These are phyloP conservation scores for Drosophila subquinaria DNA, from an alignment of 2,888 invertebrate species.

Conservation along the genomic window DNA sequence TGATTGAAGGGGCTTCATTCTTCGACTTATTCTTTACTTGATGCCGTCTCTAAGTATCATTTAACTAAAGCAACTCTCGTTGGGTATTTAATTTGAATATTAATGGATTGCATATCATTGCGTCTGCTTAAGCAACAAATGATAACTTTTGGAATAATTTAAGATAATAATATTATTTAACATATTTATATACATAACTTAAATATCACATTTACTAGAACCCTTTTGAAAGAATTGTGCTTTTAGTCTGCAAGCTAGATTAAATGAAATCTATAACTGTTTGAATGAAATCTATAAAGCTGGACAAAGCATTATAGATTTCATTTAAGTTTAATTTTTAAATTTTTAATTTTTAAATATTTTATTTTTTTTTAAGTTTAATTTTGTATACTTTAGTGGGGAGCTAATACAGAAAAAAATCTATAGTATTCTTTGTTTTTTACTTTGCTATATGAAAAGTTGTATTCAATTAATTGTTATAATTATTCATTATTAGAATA, in stretches of 20 bases:
- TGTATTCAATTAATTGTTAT: not conserved
- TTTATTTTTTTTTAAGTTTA: not conserved
- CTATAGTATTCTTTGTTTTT: not conserved
- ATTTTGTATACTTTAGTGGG: not conserved
- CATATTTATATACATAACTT: not conserved
- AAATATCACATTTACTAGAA: not conserved
- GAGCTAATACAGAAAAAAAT: not conserved
- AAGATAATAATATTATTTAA: not conserved
- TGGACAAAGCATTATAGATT: no score
- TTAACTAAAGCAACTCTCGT: not conserved
- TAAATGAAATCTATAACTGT: no score
- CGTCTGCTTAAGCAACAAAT: slow-evolving; percentile 5
- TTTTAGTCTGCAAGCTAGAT: no score
- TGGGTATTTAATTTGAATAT: slow-evolving; percentile 5
- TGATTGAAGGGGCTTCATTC: slow-evolving; percentile 16
- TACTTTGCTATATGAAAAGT: not conserved
- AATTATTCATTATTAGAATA: not conserved
- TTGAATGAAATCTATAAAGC: no score
- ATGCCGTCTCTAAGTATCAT: not conserved
- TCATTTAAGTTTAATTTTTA: no score
- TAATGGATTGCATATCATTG: not conserved
- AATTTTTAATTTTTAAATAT: no score
- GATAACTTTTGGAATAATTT: not conserved
- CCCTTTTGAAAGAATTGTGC: no score
- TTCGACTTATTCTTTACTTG: not conserved